Conservation (phyloP, 2,113 vertebrate genomes). For the Anarrhichthys ocellatus region DNA sequence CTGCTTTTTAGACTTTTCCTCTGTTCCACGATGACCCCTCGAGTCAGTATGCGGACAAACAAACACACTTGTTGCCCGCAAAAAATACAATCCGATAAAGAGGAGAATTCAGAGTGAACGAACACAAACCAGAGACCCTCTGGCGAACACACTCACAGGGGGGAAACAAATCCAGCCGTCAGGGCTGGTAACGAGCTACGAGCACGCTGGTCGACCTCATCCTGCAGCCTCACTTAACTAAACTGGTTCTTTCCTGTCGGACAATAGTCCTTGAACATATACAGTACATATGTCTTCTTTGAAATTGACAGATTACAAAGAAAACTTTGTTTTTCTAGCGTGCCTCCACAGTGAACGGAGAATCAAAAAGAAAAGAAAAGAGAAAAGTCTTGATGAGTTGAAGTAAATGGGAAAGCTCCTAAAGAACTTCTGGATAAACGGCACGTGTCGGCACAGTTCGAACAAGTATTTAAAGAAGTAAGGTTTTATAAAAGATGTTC, state of each 20-base stretch:
- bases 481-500: no score
- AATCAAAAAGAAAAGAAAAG: no score
- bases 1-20: slow-evolving; percentile 28
- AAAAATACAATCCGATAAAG: not conserved
- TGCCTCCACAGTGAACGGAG: no score
- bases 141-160: no score
- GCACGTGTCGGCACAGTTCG: no score
- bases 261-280: not conserved
- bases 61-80: not conserved
- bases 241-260: not conserved
- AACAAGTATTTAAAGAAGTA: no score
- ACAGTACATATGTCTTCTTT: not conserved
- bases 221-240: not conserved
- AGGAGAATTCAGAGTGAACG: not conserved
- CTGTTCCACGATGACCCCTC: slow-evolving; percentile 4
- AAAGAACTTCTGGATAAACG: no score
- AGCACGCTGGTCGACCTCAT: not conserved
- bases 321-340: no score
- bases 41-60: not conserved
- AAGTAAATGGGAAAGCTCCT: no score
- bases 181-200: no score
- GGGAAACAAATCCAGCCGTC: no score
- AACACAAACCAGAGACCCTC: not conserved
- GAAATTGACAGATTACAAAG: not conserved
- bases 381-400: no score